A percentile compares a stretch with the other conserved stretches of the same genome.
Conservation (phyloP, 2,888 invertebrate genomes). For the Operophtera brumata region DNA sequence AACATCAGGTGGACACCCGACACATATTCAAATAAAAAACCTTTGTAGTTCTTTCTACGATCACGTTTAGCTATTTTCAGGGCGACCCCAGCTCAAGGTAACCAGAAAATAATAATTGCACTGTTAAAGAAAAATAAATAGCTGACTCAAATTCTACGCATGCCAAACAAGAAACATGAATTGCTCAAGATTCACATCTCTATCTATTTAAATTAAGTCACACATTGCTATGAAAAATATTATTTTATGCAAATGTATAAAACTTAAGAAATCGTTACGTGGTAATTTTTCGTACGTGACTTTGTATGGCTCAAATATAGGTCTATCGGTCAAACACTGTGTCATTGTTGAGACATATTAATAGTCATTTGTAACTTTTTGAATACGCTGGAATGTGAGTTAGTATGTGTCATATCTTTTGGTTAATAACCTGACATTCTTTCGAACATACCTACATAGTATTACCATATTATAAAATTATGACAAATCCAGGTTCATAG, state of each 20-base stretch:
- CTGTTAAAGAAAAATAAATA: not conserved
- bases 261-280: slow-evolving; percentile 19
- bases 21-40: too few species aligned
- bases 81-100: too few species aligned
- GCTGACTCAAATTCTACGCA: not conserved
- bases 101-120: too few species aligned
- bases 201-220: slow-evolving; percentile 19
- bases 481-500: not conserved
- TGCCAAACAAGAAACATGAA: not conserved
- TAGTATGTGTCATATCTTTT: slow-evolving; percentile 1
- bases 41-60: too few species aligned
- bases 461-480: not conserved
- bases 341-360: slow-evolving; percentile 1
- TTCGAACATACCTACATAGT: not conserved
- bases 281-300: slow-evolving; percentile 25
- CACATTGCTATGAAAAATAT: slow-evolving; percentile 13
- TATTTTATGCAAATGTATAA: slow-evolving; percentile 13
- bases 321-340: slow-evolving; percentile 26
- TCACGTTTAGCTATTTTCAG: too few species aligned
- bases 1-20: too few species aligned
- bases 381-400: not conserved
- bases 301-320: slow-evolving; percentile 16
- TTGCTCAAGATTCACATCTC: slow-evolving; percentile 11
- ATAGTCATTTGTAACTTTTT: not conserved
- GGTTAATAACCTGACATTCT: not conserved